Percentiles rank a stretch among this genome's conserved stretches.
phyloP scores from a whole-genome alignment of 2,888 invertebrate species.

The Phengaris arion region DNA sequence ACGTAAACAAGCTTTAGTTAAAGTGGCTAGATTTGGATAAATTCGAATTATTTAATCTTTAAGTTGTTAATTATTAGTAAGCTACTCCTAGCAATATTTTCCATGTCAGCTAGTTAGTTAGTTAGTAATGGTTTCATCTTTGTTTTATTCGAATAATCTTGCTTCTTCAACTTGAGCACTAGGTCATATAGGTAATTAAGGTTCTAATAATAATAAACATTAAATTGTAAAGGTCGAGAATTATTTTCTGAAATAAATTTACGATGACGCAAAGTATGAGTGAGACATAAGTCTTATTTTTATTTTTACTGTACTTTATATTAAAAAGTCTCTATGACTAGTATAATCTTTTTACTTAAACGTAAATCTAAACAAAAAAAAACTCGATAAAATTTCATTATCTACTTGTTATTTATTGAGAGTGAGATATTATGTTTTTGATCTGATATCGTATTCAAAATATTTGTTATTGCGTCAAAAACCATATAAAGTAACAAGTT shows the following conservation, averaged over 20 bases:
- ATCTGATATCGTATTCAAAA: not conserved
- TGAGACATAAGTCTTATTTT: not conserved
- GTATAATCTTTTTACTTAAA: not conserved
- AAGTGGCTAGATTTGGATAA: no score
- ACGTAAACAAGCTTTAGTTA: not conserved
- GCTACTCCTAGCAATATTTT: not conserved
- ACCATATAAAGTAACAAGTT: not conserved
- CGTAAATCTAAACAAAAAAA: not conserved
- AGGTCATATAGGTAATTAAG: not conserved
- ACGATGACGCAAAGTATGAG: not conserved
- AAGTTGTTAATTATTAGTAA: not conserved
- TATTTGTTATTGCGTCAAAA: not conserved
- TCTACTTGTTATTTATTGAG: not conserved
- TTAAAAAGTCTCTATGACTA: not conserved
- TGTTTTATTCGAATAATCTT: not conserved
- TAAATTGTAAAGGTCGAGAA: not conserved
- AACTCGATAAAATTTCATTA: not conserved
- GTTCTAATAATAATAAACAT: not conserved
- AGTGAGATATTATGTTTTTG: not conserved
- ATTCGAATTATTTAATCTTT: no score
- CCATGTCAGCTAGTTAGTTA: no score
- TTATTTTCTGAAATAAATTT: not conserved
- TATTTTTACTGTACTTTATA: not conserved
- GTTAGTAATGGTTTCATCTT: not conserved
- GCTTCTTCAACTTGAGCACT: not conserved